Evolutionary conservation across 2,797 vertebrate genomes (phyloP), one percentile per base, ranked within the genome.

Genomic region (Lithobates pipiens): DNA sequence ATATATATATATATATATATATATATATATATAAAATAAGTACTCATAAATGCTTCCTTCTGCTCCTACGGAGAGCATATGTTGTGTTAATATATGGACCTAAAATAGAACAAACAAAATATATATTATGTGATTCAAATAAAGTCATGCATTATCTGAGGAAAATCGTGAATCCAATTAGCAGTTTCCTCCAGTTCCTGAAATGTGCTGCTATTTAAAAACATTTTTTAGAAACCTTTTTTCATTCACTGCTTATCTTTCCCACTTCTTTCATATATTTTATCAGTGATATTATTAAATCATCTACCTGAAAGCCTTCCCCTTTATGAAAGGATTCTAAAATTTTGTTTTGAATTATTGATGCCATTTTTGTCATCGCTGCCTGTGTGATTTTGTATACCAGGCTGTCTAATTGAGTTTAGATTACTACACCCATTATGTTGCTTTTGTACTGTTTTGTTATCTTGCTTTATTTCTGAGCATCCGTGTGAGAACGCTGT

Each of bases 391-490:
- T 39, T 50, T 36, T 73, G 25, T 18, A 11, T 50, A 29, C 25
- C 21, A 72, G 23, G 36, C 42, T n/a, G 69, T 54, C 29, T 78
- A 42, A 25, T 50, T 76, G 68, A 1, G 7, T 36, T 50, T 44
- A 69, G 29, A 84, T 63, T 54, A 71, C 68, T 63, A 61, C 67
- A 63, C 21, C 67, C 50, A 6, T 54, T 27, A 61, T 72, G 69
- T 44, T 71, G 83, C 46, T 27, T 67, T 76, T 67, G 34, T 13
- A 13, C 7, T 63, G 21, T 68, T 73, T 72, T 85, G 34, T 65
- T 44, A 57, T 36, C 32, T n/a, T 50, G 77, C 32, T 57, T 79
- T 32, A 32, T 75, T 80, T 71, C 18, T 46, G 27, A 81, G 5
- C 23, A 77, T 65, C 34, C 36, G 61, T 18, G 3, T 2, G 71